These are phyloP conservation scores for Apodemia zela DNA, from an alignment of 2,888 invertebrate species.

Conservation along the genomic window DNA sequence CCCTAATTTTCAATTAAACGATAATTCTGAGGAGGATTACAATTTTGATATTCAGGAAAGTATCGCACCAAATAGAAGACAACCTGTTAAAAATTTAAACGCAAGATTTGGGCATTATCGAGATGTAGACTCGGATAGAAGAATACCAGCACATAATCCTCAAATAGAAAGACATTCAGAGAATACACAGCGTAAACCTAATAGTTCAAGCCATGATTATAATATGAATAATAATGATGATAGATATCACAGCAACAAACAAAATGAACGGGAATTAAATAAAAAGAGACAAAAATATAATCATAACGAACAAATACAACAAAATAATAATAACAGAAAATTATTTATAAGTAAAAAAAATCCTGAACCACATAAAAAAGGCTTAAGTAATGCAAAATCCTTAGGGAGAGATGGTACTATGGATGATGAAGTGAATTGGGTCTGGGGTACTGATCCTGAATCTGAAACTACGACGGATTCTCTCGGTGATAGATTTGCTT, in stretches of 20 bases:
- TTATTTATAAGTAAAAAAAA: not conserved
- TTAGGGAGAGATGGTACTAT: not conserved
- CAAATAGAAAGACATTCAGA: not conserved
- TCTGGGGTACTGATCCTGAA: constrained; percentile 22
- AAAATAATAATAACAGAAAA: not conserved
- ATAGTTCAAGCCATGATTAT: not conserved
- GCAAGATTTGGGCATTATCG: not conserved
- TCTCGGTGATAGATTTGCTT: constrained; percentile 19
- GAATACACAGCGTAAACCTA: not conserved
- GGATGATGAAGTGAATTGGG: constrained; percentile 24
- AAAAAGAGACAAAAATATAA: not conserved
- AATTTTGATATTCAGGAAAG: not conserved
- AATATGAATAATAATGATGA: constrained; percentile 6
- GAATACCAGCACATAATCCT: not conserved
- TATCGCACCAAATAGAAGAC: not conserved
- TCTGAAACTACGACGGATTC: constrained; percentile 4
- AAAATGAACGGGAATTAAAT: not conserved
- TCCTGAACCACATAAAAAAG: not conserved
- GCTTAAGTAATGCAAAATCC: not conserved
- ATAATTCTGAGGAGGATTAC: not conserved
- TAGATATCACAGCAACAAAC: not conserved
- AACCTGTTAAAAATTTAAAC: not conserved
- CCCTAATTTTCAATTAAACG: not conserved
- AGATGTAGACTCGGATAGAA: not conserved
- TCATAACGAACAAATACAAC: not conserved